A percentile compares a stretch with the other conserved stretches of the same genome.
phyloP scores from a whole-genome alignment of 1,140 invertebrate genomes.

The Drosophila tropicalis region DNA sequence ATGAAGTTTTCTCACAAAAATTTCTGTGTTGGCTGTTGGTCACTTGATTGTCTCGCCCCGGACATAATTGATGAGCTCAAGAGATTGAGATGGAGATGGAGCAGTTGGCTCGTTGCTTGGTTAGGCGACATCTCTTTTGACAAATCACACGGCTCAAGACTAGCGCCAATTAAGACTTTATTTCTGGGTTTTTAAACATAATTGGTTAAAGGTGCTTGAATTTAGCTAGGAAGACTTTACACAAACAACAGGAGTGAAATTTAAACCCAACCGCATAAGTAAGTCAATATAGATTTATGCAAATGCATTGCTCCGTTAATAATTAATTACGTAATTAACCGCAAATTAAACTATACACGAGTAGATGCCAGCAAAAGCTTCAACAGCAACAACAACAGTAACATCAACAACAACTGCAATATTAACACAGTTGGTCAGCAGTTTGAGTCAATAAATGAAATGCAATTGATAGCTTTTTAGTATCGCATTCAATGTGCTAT shows the following conservation, averaged over 20 bases:
- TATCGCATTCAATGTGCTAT: slow-evolving; percentile 8
- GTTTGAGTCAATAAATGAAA: slow-evolving; percentile 18
- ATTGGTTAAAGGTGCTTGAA: slow-evolving; percentile 10
- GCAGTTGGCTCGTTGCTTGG: neutral
- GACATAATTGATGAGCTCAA: slow-evolving; percentile 57
- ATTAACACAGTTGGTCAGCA: slow-evolving; percentile 58
- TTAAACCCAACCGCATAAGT: slow-evolving; percentile 18
- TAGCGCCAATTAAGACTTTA: slow-evolving; percentile 44
- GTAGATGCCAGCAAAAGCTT: slow-evolving; percentile 24
- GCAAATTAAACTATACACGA: slow-evolving; percentile 71
- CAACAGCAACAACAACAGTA: slow-evolving; percentile 8
- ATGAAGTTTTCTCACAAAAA: slow-evolving; percentile 64
- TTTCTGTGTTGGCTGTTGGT: slow-evolving; percentile 35
- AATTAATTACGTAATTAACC: slow-evolving; percentile 78
- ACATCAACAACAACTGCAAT: slow-evolving; percentile 37
- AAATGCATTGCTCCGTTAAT: slow-evolving; percentile 69
- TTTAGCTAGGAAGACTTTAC: neutral
- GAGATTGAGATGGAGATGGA: slow-evolving; percentile 12
- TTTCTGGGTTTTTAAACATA: slow-evolving; percentile 20
- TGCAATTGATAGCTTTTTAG: neutral
- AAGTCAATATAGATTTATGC: slow-evolving; percentile 40
- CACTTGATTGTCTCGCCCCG: slow-evolving; percentile 58
- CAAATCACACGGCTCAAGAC: slow-evolving; percentile 56
- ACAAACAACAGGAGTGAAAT: neutral
- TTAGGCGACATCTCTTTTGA: slow-evolving; percentile 50